Evolutionary conservation across 92 coral and sea anemone genomes (phyloP).

Genomic region (Phenganax stokvisi): DNA sequence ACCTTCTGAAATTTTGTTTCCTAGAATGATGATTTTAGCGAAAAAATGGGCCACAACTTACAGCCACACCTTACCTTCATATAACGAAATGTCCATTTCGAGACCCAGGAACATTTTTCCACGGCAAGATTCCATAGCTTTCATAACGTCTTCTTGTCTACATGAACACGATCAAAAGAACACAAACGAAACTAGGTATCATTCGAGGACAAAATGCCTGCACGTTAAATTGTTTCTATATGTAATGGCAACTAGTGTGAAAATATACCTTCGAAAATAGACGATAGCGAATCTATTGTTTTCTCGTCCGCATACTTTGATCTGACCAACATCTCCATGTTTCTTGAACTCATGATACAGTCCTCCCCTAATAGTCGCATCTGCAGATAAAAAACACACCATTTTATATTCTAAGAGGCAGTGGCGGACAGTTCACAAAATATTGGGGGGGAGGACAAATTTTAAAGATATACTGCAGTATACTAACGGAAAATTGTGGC

Average conservation of each 20-base stretch:
- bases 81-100: constrained; percentile 78
- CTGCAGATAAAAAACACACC: constrained; percentile 26
- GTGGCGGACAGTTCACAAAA: constrained; percentile 5
- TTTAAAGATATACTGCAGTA: not conserved
- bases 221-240: too few relatives aligned
- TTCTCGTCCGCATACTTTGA: constrained; percentile 80
- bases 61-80: constrained; percentile 54
- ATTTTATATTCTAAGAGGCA: too few relatives aligned
- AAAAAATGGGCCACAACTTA: not conserved
- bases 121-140: constrained; percentile 81
- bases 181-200: not conserved
- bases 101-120: constrained; percentile 92
- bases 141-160: constrained; percentile 87
- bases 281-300: constrained; percentile 73
- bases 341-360: constrained; percentile 95
- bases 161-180: not conserved
- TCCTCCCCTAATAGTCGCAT: constrained; percentile 84
- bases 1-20: too few relatives aligned
- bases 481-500: too few relatives aligned
- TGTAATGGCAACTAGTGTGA: not conserved
- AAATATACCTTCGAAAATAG: constrained; percentile 72
- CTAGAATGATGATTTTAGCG: too few relatives aligned
- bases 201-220: too few relatives aligned
- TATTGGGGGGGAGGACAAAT: constrained; percentile 4
- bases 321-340: constrained; percentile 93